Evolutionary conservation across 2,797 vertebrate species (phyloP), one percentile per base, ranked within the genome.

Genomic region (Remorina albescens): DNA sequence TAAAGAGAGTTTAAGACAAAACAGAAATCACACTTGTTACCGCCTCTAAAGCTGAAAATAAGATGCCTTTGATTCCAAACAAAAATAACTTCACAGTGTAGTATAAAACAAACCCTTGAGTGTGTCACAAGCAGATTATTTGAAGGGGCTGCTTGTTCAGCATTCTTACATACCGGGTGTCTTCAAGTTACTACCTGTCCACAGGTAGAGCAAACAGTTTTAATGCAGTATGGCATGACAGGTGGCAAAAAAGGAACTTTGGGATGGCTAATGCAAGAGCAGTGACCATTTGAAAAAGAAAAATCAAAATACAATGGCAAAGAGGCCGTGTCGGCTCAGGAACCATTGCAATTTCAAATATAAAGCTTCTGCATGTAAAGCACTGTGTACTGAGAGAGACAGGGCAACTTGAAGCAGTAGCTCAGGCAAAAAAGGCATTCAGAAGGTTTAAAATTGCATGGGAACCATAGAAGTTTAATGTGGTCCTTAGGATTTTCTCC

Each of bases 51-150:
- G 76, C 44, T 55, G 63, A 88, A 84, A 81, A 86, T 60, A 85
- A 82, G 61, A 83, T 55, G 50, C 57, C 25, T 84, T 83, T 81
- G 57, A 85, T 85, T 82, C 62, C 80, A 82, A 80, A 88, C 81
- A 75, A 83, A 86, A 88, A 79, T 76, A 90, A 87, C 78, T 90
- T 92, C 90, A 93, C 91, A 91, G 91, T 93, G 88, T 81, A 64
- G 81, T 63, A 78, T 74, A 83, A 91, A 84, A 86, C 36, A 63
- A 88, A 89, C 63, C 50, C 47, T 76, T 60, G 53, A 71, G 58
- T 28, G 63, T 66, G 59, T 83, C 23, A 73, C 64, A 73, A 23
- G 71, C 25, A 56, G 23, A 80, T 73, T 21, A 56, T 80, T 63
- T 60, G 67, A 54, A 63, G 53, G 68, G 65, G 72, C 67, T 36